Evolutionary conservation across 2,797 vertebrate species (phyloP), one percentile per base, ranked within the genome.

Genomic region (Sebastes ruberrimus): DNA sequence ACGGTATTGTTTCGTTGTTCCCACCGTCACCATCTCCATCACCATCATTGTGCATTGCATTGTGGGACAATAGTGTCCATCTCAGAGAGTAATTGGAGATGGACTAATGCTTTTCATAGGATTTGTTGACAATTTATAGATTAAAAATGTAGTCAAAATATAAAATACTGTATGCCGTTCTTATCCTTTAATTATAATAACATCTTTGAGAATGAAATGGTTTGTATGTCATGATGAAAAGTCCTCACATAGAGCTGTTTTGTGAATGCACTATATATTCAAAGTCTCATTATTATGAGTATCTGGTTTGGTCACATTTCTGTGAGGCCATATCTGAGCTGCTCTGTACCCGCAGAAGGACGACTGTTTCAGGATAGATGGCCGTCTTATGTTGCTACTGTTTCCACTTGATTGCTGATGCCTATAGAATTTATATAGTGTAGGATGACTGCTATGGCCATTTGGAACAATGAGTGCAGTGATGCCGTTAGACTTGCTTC

Each of bases 381-480:
- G 22, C 38, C 78, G 33, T 81, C 81, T 90, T 71, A 76, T 77
- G 83, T 75, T 79, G 67, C 85, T 60, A 18, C 82, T 53, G 76
- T 86, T 92, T 92, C 87, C 87, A 91, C 87, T 87, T 89, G 88
- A 86, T 85, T 81, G 81, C 80, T 76, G 81, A 83, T 87, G 85
- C 86, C 74, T 82, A 7, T 73, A 79, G 76, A 63, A 73, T 88
- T 76, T 30, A 78, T 86, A 80, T 28, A 74, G 88, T 77, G 80
- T 87, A 75, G 80, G 75, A 76, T 85, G 85, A 80, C 86, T 33
- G 65, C 59, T 72, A 25, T 42, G 69, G 62, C 57, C 56, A 18
- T 80, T 70, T 56, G 62, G 82, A 85, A 90, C 89, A 89, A 78
- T 87, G 69, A 80, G 73, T 53, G 78, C 83, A 91, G 74, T 91